A percentile compares a stretch with the other conserved stretches of the same genome.
Conservation (phyloP, 2,888 invertebrate genomes). For the Agonopterix alstromeriana region DNA sequence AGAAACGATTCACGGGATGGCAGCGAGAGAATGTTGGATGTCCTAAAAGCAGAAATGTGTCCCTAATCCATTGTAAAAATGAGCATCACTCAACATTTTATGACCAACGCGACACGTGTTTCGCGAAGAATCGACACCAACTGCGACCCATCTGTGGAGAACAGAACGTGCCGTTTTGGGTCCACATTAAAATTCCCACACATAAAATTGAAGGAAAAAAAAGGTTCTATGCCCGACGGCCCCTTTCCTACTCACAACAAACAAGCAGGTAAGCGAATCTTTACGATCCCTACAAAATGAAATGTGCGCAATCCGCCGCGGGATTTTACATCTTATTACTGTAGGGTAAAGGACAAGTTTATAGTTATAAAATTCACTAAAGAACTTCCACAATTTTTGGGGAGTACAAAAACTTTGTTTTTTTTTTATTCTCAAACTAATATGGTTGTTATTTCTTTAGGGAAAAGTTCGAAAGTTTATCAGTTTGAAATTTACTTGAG, state of each 20-base stretch:
- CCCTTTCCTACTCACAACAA: constrained; percentile 69
- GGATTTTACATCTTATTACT: constrained; percentile 64
- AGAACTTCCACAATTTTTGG: constrained; percentile 39
- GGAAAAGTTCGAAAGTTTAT: constrained; percentile 20
- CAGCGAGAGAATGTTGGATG: constrained; percentile 15
- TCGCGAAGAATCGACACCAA: constrained; percentile 53
- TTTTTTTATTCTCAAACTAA: constrained; percentile 36
- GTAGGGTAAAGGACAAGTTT: constrained; percentile 41
- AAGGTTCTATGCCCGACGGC: constrained; percentile 55
- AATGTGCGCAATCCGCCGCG: constrained; percentile 50
- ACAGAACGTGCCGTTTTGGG: constrained; percentile 69
- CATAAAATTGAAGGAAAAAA: constrained; percentile 67
- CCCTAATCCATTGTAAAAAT: constrained; percentile 16
- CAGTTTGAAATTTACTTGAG: background rate
- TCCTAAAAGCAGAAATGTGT: constrained; percentile 22
- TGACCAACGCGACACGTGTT: constrained; percentile 55
- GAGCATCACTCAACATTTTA: constrained; percentile 36
- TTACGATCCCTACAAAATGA: constrained; percentile 62
- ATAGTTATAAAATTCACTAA: constrained; percentile 35
- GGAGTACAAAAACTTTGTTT: constrained; percentile 44
- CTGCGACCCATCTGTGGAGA: constrained; percentile 63
- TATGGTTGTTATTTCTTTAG: constrained; percentile 23
- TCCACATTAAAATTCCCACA: constrained; percentile 73
- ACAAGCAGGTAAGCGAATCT: constrained; percentile 75
- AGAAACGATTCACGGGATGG: constrained; percentile 27